Base-by-base conservation (phyloP, 2,888 invertebrate species). In the Polymixis lichenea region DNA sequence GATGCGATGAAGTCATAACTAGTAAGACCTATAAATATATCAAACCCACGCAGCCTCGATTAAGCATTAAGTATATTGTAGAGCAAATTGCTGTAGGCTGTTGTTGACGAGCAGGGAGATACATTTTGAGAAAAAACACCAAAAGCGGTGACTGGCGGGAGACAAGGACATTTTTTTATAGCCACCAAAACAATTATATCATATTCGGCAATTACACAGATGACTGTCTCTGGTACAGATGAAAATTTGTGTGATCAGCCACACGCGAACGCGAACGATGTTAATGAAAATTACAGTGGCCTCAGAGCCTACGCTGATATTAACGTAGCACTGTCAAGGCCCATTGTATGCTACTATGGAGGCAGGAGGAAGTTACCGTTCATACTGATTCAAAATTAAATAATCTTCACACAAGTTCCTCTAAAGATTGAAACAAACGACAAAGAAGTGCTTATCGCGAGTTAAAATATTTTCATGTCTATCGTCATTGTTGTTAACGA, bases 1-100 rank as follows among this genome's bases (percentile, higher is more conserved):
- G 88, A 88, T 86, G 85, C 89, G 94, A 95, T 96, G 95, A 96
- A 94, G 95, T 95, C 96, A 95, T 95, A 94, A 90, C 90, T 90
- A 90, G 91, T 90, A 92, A 91, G 92, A 91, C 89, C 93, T 93
- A 94, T 93, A 95, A 95, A 95, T 94, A 95, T 87, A 93, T 87
- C 79, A 87, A 88, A 79, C 95, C 95, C 93, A 95, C 95, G 91
- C 94, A 92, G 88, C 89, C 89, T 90, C 89, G 83, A 88, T 86
- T 86, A 88, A 88, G 90, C 87, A 92, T 91, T 91, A 91, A 90
- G 90, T 91, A 92, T 91, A 93, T 91, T 87, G 88, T 88, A 87
- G 84, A 78, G 82, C 90, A 89, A 84, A 84, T 74, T 80, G 68
- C 65, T 77, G 80, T 79, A 87, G 80, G 82, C 84, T 84, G 77